A percentile compares a stretch with the other conserved stretches of the same genome.
phyloP scores from a whole-genome alignment of 2,797 vertebrate genomes.

The Pogoniulus pusillus region DNA sequence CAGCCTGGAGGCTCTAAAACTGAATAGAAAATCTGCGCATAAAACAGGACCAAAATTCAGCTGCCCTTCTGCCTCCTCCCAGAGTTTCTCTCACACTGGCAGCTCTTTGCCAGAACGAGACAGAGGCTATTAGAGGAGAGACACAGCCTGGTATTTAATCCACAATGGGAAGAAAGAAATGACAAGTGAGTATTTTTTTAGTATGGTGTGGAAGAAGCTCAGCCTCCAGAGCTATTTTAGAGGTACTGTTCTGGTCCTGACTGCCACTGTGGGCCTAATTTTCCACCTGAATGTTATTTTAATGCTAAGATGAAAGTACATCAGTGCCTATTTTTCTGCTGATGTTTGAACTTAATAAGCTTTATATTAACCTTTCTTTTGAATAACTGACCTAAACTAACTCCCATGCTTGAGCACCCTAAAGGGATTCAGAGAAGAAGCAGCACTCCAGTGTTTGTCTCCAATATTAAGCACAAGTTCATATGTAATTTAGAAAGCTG shows the following conservation, averaged over 20 bases:
- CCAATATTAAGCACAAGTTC: neutral
- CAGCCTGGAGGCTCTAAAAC: slow-evolving; percentile 29
- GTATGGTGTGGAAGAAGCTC: neutral
- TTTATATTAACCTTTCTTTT: neutral
- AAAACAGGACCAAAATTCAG: neutral
- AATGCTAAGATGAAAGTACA: neutral
- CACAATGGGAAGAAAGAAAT: neutral
- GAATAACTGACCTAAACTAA: neutral
- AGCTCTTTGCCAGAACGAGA: neutral
- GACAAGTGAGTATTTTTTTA: neutral
- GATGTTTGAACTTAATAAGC: slow-evolving; percentile 1
- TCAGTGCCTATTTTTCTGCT: neutral
- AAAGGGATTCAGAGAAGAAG: neutral
- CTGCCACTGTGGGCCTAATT: neutral
- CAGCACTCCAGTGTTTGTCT: neutral
- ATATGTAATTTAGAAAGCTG: neutral
- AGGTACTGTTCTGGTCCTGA: neutral
- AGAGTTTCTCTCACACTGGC: neutral
- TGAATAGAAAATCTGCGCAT: neutral
- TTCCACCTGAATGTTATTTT: neutral
- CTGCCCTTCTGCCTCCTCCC: neutral
- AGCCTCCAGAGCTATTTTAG: neutral
- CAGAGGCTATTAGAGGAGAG: neutral
- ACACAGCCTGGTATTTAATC: neutral
- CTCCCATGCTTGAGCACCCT: neutral